Evolutionary conservation across 2,113 vertebrate genomes (phyloP).

Genomic region (Phyllostomus discolor): DNA sequence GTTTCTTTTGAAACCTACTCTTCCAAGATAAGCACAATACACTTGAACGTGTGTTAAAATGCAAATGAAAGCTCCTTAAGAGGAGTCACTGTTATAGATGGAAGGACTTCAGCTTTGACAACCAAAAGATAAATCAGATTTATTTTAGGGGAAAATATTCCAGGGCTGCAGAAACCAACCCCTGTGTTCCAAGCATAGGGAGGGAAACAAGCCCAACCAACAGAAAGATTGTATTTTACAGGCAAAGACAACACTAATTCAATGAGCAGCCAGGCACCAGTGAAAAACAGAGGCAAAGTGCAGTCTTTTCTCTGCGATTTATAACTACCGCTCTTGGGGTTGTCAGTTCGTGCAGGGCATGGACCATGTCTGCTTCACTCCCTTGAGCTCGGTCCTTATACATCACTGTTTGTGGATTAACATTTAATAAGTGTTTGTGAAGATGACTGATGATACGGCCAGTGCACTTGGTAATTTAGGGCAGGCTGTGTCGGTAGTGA

Average conservation of each 20-base stretch:
- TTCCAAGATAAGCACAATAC: conserved; percentile 42
- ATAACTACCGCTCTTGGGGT: background rate
- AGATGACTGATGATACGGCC: background rate
- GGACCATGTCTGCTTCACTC: background rate
- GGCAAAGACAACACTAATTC: background rate
- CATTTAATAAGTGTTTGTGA: conserved; percentile 49
- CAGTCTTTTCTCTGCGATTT: background rate
- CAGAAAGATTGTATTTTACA: background rate
- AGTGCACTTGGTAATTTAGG: conserved; percentile 44
- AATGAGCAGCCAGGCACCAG: background rate
- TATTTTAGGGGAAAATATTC: background rate
- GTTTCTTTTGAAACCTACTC: conserved; percentile 58
- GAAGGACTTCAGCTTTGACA: conserved; percentile 25
- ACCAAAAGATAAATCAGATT: conserved; percentile 33
- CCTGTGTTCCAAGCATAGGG: background rate
- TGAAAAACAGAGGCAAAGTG: rapidly evolving
- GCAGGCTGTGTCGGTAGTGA: background rate
- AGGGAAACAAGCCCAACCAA: background rate
- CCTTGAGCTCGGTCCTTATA: background rate
- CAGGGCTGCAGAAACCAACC: background rate
- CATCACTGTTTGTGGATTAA: background rate
- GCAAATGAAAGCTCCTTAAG: conserved; percentile 28
- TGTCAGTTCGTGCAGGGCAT: background rate
- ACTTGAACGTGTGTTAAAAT: conserved; percentile 50
- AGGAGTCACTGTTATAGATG: background rate